Evolutionary conservation across 2,888 invertebrate genomes (phyloP).

Genomic region (Anthoptus insignis): DNA sequence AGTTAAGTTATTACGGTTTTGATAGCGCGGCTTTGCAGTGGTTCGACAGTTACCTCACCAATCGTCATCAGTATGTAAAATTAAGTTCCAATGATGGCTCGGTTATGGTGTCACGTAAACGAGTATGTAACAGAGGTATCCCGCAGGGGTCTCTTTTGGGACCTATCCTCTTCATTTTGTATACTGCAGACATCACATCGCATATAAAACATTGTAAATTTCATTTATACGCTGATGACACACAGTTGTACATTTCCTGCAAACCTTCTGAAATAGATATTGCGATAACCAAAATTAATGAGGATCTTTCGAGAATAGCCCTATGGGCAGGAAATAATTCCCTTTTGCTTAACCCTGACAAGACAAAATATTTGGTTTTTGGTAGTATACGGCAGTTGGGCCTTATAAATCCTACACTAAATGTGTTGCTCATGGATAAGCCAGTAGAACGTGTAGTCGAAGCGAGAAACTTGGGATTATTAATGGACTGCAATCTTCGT

Average conservation of each 20-base stretch:
- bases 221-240: no score
- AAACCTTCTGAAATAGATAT: constrained; percentile 1
- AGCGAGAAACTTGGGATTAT: neutral
- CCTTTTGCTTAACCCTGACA: neutral
- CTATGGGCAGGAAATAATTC: neutral
- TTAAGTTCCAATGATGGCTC: neutral
- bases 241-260: neutral
- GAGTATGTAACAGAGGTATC: no score
- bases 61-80: neutral
- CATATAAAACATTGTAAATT: neutral
- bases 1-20: no score
- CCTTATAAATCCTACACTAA: neutral
- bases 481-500: neutral
- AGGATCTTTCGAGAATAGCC: neutral
- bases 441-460: neutral
- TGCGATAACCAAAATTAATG: neutral
- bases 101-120: neutral
- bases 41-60: neutral
- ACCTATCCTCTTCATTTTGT: no score
- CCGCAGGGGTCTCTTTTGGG: no score
- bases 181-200: no score
- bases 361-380: no score
- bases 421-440: neutral
- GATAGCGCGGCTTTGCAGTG: neutral
- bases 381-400: neutral